phyloP scores from a whole-genome alignment of 2,888 invertebrate species.

The Clanis bilineata region DNA sequence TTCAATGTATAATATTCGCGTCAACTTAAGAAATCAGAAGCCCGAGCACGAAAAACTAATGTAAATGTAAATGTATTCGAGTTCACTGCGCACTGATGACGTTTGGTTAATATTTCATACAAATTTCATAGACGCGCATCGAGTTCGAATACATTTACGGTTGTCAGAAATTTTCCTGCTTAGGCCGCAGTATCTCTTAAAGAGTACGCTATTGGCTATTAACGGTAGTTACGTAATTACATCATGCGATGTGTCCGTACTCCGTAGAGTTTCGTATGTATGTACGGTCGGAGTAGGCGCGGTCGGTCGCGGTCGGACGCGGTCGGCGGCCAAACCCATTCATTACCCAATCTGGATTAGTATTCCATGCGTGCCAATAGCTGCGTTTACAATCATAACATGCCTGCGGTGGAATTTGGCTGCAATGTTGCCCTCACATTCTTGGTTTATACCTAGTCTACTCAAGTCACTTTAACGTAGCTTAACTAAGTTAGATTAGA shows the following conservation, averaged over 20 bases:
- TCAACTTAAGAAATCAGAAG: too few relatives aligned
- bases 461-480: too few relatives aligned
- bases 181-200: too few relatives aligned
- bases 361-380: constrained; percentile 16
- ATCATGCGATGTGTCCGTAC: not conserved
- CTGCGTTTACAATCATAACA: constrained; percentile 16
- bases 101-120: too few relatives aligned
- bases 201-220: not conserved
- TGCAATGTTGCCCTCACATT: not conserved
- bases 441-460: not conserved
- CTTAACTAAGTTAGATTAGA: too few relatives aligned
- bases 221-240: not conserved
- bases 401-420: not conserved
- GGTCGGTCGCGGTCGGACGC: constrained; percentile 2
- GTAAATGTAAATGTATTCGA: too few relatives aligned
- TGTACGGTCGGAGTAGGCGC: not conserved
- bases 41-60: too few relatives aligned
- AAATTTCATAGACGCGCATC: too few relatives aligned
- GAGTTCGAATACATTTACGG: too few relatives aligned
- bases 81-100: too few relatives aligned
- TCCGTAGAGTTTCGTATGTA: not conserved
- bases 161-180: too few relatives aligned
- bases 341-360: constrained; percentile 37
- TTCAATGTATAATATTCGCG: too few relatives aligned
- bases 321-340: constrained; percentile 22